Percentiles rank a stretch among this genome's conserved stretches.
phyloP scores from a whole-genome alignment of 2,888 invertebrate genomes.

The Thereva nobilitata region DNA sequence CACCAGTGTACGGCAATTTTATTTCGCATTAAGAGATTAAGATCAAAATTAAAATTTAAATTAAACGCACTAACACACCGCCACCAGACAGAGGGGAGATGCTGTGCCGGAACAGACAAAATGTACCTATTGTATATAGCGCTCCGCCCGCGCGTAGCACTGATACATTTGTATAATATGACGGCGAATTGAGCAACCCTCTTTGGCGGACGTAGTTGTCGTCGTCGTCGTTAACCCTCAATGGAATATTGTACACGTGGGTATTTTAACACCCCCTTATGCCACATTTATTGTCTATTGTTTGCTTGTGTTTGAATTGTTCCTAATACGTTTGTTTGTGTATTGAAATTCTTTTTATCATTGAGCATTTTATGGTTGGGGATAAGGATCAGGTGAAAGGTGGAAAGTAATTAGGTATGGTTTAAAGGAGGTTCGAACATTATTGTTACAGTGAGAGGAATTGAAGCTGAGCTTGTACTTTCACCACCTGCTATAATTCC shows the following conservation, averaged over 20 bases:
- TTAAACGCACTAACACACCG: conserved; percentile 48
- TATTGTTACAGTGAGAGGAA: too few species aligned
- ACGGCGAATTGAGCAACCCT: conserved; percentile 31
- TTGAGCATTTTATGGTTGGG: conserved; percentile 29
- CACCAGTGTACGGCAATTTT: conserved; percentile 57
- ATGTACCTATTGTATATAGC: too few species aligned
- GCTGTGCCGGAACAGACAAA: background rate
- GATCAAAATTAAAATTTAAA: conserved; percentile 59
- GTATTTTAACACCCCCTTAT: conserved; percentile 26
- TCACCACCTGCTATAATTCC: too few species aligned
- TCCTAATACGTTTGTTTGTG: conserved; percentile 45
- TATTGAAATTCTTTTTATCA: conserved; percentile 38
- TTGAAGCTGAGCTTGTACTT: too few species aligned
- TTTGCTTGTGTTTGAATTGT: conserved; percentile 45
- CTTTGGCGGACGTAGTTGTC: conserved; percentile 1
- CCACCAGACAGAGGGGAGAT: background rate
- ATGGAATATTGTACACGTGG: conserved; percentile 15
- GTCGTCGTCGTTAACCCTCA: conserved; percentile 13
- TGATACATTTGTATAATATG: conserved; percentile 20
- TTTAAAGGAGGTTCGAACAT: too few species aligned
- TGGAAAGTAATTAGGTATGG: conserved; percentile 33
- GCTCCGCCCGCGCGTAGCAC: conserved; percentile 3
- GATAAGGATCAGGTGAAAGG: conserved; percentile 37
- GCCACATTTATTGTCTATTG: conserved; percentile 19
- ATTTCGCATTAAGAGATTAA: conserved; percentile 59